phyloP scores from a whole-genome alignment of 2,888 invertebrate genomes.

The Chrysolina americana region DNA sequence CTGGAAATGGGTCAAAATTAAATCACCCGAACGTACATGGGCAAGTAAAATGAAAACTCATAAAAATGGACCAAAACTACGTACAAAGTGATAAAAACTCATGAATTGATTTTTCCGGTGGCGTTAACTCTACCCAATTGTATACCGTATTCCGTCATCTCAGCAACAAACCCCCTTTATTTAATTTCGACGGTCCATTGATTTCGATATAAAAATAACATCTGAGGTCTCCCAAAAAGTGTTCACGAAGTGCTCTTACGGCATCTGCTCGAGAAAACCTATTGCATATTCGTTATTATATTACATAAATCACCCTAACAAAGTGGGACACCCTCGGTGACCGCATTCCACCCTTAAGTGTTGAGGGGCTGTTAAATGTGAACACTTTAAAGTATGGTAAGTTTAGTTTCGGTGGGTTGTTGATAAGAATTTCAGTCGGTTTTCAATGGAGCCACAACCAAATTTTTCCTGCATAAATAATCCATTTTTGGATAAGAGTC shows the following conservation, averaged over 20 bases:
- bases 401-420: background rate
- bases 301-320: conserved; percentile 23
- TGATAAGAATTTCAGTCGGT: background rate
- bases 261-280: conserved; percentile 31
- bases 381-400: conserved; percentile 11
- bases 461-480: background rate
- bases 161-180: conserved; percentile 3
- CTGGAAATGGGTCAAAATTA: no score
- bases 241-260: conserved; percentile 9
- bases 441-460: background rate
- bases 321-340: conserved; percentile 20
- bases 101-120: background rate
- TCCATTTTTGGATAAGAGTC: background rate
- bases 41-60: no score
- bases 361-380: conserved; percentile 5
- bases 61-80: background rate
- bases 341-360: conserved; percentile 11
- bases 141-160: background rate
- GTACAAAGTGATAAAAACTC: background rate
- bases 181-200: conserved; percentile 23
- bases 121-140: background rate
- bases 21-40: no score
- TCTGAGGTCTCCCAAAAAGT: conserved; percentile 36
- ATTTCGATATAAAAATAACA: conserved; percentile 32
- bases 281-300: conserved; percentile 20